Percentiles rank a stretch among this genome's conserved stretches.
Conservation (phyloP, 1,140 invertebrate species). For the Reticulitermes speratus region DNA sequence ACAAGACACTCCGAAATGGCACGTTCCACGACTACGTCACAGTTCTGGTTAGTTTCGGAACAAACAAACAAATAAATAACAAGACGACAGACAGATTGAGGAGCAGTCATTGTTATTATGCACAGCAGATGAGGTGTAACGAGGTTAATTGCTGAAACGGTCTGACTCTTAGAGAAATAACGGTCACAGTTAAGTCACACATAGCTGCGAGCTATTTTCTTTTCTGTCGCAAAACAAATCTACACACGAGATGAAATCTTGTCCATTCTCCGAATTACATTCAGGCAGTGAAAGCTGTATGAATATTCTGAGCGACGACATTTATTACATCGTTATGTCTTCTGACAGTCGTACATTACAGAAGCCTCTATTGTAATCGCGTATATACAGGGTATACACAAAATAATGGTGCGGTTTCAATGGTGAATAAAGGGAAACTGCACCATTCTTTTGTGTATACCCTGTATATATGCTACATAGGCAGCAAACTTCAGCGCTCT, state of each 20-base stretch:
- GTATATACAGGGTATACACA: too few relatives aligned
- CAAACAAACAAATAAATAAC: conserved; percentile 32
- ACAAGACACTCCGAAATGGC: conserved; percentile 89
- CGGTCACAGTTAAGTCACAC: not conserved
- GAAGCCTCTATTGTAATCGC: too few relatives aligned
- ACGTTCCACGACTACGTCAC: conserved; percentile 73
- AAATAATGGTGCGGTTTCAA: too few relatives aligned
- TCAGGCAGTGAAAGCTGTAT: not conserved
- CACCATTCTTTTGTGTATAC: too few relatives aligned
- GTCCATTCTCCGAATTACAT: not conserved
- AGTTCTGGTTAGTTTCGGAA: conserved; percentile 90
- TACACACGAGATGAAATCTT: not conserved
- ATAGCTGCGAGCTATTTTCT: not conserved
- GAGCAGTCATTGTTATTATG: not conserved
- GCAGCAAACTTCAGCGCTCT: too few relatives aligned
- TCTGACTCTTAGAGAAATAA: not conserved
- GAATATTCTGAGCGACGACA: not conserved
- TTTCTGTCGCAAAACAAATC: not conserved
- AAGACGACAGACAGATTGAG: not conserved
- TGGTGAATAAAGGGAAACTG: too few relatives aligned
- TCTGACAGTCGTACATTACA: not conserved
- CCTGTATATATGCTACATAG: too few relatives aligned
- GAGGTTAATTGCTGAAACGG: not conserved
- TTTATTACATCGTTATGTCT: not conserved
- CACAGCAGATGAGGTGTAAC: not conserved